phyloP scores from a whole-genome alignment of 2,113 vertebrate genomes.

The Phalacrocorax carbo region DNA sequence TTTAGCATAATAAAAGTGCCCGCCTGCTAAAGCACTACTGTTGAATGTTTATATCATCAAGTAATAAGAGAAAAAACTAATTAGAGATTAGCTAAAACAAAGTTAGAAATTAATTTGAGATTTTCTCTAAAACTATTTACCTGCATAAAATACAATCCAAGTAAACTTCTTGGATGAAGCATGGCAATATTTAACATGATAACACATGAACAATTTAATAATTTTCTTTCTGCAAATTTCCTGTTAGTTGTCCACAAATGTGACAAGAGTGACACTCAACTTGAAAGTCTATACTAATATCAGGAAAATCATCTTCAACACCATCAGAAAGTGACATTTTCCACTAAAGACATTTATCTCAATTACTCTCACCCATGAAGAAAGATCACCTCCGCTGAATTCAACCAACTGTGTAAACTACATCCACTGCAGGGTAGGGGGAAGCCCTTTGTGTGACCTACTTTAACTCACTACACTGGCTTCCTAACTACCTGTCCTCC shows the following conservation, averaged over 20 bases:
- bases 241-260: not conserved
- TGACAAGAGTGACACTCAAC: not conserved
- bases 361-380: not conserved
- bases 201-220: accelerated
- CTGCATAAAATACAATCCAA: not conserved
- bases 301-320: not conserved
- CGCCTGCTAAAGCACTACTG: not conserved
- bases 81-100: not conserved
- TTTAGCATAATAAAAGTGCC: not conserved
- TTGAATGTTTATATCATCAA: not conserved
- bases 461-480: not conserved
- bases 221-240: not conserved
- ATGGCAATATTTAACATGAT: not conserved
- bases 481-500: not conserved
- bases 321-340: not conserved
- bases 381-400: not conserved
- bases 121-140: not conserved
- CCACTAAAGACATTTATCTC: not conserved
- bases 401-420: not conserved
- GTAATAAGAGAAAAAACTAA: not conserved
- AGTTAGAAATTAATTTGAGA: not conserved
- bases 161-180: not conserved
- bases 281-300: not conserved
- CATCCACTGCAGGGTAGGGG: not conserved
- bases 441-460: not conserved